These are phyloP conservation scores for Drosophila neutralis DNA, from an alignment of 2,888 invertebrate genomes.

Conservation along the genomic window DNA sequence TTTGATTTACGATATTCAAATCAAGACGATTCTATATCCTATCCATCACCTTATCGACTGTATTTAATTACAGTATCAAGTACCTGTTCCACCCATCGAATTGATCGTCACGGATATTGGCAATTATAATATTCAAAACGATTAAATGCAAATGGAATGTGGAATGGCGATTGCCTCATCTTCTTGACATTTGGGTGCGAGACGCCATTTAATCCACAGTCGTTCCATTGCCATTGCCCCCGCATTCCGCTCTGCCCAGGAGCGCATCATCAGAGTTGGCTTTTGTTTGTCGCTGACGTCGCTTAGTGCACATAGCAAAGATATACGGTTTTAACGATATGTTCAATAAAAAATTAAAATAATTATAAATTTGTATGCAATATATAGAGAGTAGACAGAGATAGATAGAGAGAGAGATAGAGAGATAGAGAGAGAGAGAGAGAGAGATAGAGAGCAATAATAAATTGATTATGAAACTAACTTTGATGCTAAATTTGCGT, in stretches of 20 bases:
- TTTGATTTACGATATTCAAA: slow-evolving; percentile 18
- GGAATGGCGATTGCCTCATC: slow-evolving; percentile 53
- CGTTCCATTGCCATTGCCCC: slow-evolving; percentile 33
- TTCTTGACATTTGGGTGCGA: slow-evolving; percentile 32
- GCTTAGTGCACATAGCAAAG: slow-evolving; percentile 34
- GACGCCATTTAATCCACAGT: slow-evolving; percentile 25
- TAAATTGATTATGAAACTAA: slow-evolving; percentile 83
- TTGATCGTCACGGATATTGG: slow-evolving; percentile 52
- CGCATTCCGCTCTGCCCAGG: slow-evolving; percentile 53
- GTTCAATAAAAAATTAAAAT: slow-evolving; percentile 38
- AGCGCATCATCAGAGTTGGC: slow-evolving; percentile 21
- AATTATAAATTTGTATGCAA: slow-evolving; percentile 49
- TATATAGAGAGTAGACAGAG: slow-evolving; percentile 46
- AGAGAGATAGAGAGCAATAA: slow-evolving; percentile 65
- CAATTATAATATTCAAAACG: slow-evolving; percentile 45
- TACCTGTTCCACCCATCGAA: slow-evolving; percentile 17
- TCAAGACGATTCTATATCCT: background rate
- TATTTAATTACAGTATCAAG: background rate
- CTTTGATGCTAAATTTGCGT: slow-evolving; percentile 85
- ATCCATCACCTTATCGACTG: background rate
- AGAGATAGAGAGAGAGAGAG: slow-evolving; percentile 22
- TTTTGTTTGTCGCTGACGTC: slow-evolving; percentile 15
- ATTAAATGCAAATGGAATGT: slow-evolving; percentile 40
- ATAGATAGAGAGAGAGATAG: slow-evolving; percentile 34
- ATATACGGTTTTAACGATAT: slow-evolving; percentile 33